phyloP scores from a whole-genome alignment of 1,140 invertebrate genomes.

The Myzus persicae region DNA sequence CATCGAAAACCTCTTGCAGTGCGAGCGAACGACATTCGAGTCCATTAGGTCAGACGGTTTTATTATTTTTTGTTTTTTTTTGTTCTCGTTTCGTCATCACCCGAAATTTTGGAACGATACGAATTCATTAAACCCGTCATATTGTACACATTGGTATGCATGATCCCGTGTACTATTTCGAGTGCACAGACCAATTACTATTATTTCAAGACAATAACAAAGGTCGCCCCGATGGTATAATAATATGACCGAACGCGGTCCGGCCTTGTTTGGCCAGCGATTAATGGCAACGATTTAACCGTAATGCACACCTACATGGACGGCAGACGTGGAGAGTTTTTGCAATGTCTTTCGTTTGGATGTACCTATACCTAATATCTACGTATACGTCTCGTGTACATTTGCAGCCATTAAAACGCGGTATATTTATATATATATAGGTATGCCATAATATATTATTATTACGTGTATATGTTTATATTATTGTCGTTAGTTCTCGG shows the following conservation, averaged over 20 bases:
- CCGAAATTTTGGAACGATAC: background rate
- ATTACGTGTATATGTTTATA: background rate
- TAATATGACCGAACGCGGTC: background rate
- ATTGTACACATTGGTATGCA: background rate
- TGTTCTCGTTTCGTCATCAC: background rate
- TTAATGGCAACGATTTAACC: background rate
- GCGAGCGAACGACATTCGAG: background rate
- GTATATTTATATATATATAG: no score
- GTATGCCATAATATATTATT: background rate
- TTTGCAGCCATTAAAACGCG: no score
- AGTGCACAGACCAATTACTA: background rate
- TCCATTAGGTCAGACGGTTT: background rate
- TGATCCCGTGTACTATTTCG: background rate
- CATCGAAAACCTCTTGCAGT: background rate
- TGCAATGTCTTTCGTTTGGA: background rate
- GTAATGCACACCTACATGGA: background rate
- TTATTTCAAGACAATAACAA: background rate
- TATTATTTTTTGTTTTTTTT: conserved; percentile 18
- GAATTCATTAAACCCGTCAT: background rate
- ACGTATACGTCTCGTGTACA: no score
- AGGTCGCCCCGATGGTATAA: background rate
- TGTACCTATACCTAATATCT: no score
- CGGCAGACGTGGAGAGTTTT: background rate
- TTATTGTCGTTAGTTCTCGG: background rate
- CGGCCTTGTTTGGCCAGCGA: background rate